Percentiles rank a stretch among this genome's conserved stretches.
Conservation (phyloP, 53 echinoderm and acorn worm genomes). For the Paracentrotus lividus region DNA sequence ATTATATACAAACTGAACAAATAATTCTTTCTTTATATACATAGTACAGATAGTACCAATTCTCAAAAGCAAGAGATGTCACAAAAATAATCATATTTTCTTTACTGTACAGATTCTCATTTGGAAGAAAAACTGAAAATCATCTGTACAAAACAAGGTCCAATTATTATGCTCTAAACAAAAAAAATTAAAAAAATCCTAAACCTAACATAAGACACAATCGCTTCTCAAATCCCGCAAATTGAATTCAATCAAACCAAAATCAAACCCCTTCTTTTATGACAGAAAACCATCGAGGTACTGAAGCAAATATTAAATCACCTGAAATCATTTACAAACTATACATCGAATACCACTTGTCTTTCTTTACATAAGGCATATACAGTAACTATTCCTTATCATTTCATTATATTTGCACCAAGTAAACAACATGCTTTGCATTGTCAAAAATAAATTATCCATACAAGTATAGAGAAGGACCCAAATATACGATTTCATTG, state of each 20-base stretch:
- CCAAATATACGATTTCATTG: background rate
- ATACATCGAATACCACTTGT: background rate
- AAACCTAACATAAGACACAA: too few species aligned
- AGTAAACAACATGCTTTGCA: background rate
- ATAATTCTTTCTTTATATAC: slow-evolving; percentile 15
- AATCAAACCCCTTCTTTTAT: too few species aligned
- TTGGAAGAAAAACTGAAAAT: slow-evolving; percentile 27
- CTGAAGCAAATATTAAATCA: too few species aligned
- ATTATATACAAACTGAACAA: slow-evolving; percentile 51
- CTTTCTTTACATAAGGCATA: slow-evolving; percentile 17
- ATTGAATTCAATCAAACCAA: too few species aligned
- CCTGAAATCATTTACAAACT: slow-evolving; percentile 14
- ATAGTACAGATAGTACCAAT: slow-evolving; percentile 37
- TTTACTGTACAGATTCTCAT: background rate
- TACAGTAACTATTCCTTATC: too few species aligned
- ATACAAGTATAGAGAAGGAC: background rate
- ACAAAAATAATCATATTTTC: background rate
- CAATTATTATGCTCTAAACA: too few species aligned
- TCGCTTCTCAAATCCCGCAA: too few species aligned
- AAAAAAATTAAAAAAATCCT: too few species aligned
- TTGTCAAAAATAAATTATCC: background rate
- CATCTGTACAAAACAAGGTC: too few species aligned
- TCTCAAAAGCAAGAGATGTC: slow-evolving; percentile 7
- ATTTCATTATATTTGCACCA: background rate
- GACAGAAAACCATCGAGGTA: too few species aligned